A percentile compares a stretch with the other conserved stretches of the same genome.
These are phyloP conservation scores for Cariama cristata DNA, from an alignment of 2,113 vertebrate species.

Conservation along the genomic window DNA sequence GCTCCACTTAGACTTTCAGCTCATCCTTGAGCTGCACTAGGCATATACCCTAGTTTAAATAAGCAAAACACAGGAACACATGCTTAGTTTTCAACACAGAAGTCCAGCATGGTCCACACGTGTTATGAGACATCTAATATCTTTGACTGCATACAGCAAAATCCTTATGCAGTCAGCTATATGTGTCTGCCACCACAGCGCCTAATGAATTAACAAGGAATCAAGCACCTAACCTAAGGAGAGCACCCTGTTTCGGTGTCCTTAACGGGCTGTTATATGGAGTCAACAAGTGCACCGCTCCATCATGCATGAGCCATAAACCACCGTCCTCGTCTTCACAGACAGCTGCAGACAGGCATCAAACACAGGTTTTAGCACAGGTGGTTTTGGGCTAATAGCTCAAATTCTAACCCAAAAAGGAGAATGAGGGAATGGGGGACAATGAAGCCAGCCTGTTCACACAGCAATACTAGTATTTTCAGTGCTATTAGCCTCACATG, in stretches of 20 bases:
- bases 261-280: neutral
- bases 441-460: neutral
- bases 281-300: neutral
- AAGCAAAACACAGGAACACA: neutral
- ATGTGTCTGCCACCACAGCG: accelerated
- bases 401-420: neutral
- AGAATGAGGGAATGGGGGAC: neutral
- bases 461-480: neutral
- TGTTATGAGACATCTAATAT: neutral
- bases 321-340: neutral
- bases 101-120: neutral
- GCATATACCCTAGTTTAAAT: neutral
- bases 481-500: neutral
- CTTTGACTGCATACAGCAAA: neutral
- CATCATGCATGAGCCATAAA: neutral
- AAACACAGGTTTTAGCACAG: neutral
- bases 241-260: neutral
- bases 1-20: neutral
- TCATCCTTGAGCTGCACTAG: neutral
- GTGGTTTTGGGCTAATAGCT: neutral
- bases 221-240: neutral
- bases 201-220: neutral
- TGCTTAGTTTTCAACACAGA: neutral
- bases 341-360: neutral
- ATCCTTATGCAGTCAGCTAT: neutral